Base-by-base conservation (phyloP, 2,888 invertebrate species). In the Spilosoma lubricipeda region DNA sequence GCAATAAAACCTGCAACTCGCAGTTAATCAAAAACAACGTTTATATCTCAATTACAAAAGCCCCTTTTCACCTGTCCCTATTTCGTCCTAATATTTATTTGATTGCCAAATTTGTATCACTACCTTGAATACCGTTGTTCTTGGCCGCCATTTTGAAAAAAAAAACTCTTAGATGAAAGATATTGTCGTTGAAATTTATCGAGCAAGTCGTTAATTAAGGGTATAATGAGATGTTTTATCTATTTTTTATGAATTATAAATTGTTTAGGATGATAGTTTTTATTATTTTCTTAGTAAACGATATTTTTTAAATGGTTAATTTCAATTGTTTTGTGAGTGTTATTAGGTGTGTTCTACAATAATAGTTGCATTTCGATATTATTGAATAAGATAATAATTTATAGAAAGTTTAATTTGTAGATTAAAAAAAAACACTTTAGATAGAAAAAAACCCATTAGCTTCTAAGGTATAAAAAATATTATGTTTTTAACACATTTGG, bases 81-180 rank as follows among this genome's bases (percentile, higher is more conserved):
- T 90, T 91, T 87, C 83, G 83, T 84, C 81, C 90, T 94, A 94
- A 94, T 95, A 94, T 93, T 93, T 93, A 94, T 94, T 93, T 95
- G 94, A 95, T 95, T 95, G 95, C 94, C 92, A 94, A 95, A 93
- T 90, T 87, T 89, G 85, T 85, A 76, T 81, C 75, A 81, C 70
- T 73, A 70, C 73, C 70, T 56, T 67, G 39, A 52, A 67, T 64
- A 68, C 69, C 69, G 75, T 67, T 71, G 67, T 15, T 63, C 42
- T 15, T 11, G 42, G 33, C 30, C 70, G 81, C 82, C 82, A 80
- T 81, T 71, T 82, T 83, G 82, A 82, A 84, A 80, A 86, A 84
- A 77, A 70, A 76, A 73, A 68, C 76, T 77, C 80, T 75, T 71
- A 77, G 83, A 82, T 81, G 65, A 71, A 67, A 83, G 85, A 88